A percentile compares a stretch with the other conserved stretches of the same genome.
phyloP scores from a whole-genome alignment of 2,113 vertebrate species.

The Sinosuthora webbiana region DNA sequence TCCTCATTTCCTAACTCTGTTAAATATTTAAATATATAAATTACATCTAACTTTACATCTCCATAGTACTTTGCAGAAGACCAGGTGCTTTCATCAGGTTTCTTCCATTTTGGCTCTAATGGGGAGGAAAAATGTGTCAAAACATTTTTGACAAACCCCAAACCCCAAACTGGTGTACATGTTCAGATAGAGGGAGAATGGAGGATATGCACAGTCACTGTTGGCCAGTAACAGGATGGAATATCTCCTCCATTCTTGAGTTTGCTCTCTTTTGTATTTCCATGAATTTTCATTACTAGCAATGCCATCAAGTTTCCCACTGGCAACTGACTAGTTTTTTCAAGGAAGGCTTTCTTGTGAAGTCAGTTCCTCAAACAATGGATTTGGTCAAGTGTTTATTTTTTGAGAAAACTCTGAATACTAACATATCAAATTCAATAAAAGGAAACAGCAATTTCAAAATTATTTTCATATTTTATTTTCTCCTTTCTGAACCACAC shows the following conservation, averaged over 20 bases:
- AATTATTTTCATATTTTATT: background rate
- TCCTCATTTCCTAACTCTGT: background rate
- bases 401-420: background rate
- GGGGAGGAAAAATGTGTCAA: background rate
- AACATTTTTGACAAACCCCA: background rate
- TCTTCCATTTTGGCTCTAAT: background rate
- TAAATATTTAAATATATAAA: background rate
- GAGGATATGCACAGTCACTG: rapidly evolving
- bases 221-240: background rate
- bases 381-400: background rate
- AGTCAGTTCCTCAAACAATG: background rate
- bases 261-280: background rate
- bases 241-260: background rate
- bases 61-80: background rate
- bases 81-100: background rate
- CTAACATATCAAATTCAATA: background rate
- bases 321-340: background rate
- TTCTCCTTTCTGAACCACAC: background rate
- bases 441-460: background rate
- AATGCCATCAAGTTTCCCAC: background rate
- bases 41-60: background rate
- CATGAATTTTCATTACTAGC: background rate
- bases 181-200: background rate
- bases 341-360: background rate
- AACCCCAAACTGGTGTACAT: background rate